Percentiles rank a stretch among this genome's conserved stretches.
phyloP scores from a whole-genome alignment of 2,888 invertebrate species.

The Cerastis leucographa region DNA sequence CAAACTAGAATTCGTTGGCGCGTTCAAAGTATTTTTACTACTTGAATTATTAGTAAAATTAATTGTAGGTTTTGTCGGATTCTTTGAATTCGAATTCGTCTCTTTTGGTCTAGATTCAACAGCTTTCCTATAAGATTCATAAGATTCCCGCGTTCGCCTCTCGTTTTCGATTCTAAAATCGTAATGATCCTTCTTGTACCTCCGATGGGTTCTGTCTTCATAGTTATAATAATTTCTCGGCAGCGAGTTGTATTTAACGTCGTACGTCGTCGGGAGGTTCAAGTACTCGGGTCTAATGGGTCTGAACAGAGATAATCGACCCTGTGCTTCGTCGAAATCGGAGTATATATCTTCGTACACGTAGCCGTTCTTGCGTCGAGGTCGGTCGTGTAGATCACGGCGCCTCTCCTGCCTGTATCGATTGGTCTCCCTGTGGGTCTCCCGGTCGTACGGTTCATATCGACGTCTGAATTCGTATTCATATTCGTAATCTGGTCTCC shows the following conservation, averaged over 20 bases:
- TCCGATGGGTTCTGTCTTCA: slow-evolving; percentile 77
- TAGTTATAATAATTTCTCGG: slow-evolving; percentile 85
- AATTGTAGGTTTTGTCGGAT: slow-evolving; percentile 52
- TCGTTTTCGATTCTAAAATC: slow-evolving; percentile 86
- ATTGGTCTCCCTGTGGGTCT: slow-evolving; percentile 65
- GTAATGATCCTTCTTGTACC: slow-evolving; percentile 85
- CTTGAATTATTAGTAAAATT: slow-evolving; percentile 47
- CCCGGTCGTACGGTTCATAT: slow-evolving; percentile 72
- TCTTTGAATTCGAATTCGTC: slow-evolving; percentile 56
- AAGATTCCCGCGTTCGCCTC: slow-evolving; percentile 75
- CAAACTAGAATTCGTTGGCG: slow-evolving; percentile 65
- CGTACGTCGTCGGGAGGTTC: slow-evolving; percentile 84
- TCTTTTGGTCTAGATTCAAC: slow-evolving; percentile 62
- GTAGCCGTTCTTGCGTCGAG: slow-evolving; percentile 85
- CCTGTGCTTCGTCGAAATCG: slow-evolving; percentile 88
- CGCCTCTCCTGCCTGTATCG: slow-evolving; percentile 75
- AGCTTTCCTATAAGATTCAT: slow-evolving; percentile 77
- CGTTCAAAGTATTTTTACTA: slow-evolving; percentile 56
- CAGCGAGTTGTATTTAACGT: slow-evolving; percentile 85
- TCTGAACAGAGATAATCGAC: slow-evolving; percentile 85
- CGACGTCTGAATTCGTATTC: slow-evolving; percentile 78
- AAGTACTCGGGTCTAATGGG: slow-evolving; percentile 89
- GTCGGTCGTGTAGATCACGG: slow-evolving; percentile 70
- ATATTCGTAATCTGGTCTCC: slow-evolving; percentile 80
- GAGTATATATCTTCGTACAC: slow-evolving; percentile 89